Percentiles rank a stretch among this genome's conserved stretches.
These are phyloP conservation scores for Drosophila mimica DNA, from an alignment of 2,888 invertebrate genomes.

Conservation along the genomic window DNA sequence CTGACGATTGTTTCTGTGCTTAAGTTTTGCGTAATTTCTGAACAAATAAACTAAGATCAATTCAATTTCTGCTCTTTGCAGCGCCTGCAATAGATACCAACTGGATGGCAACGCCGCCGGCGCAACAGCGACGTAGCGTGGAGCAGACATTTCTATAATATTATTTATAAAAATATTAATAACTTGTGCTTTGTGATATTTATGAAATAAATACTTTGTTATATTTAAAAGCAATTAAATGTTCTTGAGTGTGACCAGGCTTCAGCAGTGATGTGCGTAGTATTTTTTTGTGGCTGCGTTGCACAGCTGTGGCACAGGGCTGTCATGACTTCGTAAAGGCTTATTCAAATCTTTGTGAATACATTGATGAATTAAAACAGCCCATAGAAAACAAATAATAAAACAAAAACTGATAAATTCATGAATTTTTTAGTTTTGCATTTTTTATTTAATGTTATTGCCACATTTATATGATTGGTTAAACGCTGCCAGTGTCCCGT, in stretches of 20 bases:
- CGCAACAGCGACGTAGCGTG: constrained; percentile 3
- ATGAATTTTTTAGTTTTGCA: not conserved
- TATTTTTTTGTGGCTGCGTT: constrained; percentile 18
- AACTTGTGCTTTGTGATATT: constrained; percentile 65
- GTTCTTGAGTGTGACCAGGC: constrained; percentile 36
- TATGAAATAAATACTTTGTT: constrained; percentile 53
- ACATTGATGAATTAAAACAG: constrained; percentile 50
- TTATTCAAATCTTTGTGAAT: not conserved
- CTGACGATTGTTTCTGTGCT: constrained; percentile 13
- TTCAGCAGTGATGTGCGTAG: not conserved
- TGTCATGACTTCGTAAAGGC: constrained; percentile 31
- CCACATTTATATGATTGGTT: not conserved
- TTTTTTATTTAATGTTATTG: not conserved
- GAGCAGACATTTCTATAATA: constrained; percentile 39
- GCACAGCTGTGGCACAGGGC: constrained; percentile 57
- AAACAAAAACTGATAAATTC: not conserved
- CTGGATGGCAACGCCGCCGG: constrained; percentile 1
- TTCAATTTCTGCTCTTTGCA: constrained; percentile 49
- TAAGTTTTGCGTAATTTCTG: not conserved
- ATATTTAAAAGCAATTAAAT: constrained; percentile 13
- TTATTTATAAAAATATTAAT: constrained; percentile 18
- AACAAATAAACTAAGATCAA: not conserved
- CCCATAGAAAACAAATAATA: not conserved
- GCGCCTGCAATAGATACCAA: constrained; percentile 64
- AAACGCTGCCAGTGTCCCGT: too few relatives aligned